Percentiles rank a stretch among this genome's conserved stretches.
Conservation (phyloP, 92 coral and sea anemone genomes). For the Siderastrea siderea region DNA sequence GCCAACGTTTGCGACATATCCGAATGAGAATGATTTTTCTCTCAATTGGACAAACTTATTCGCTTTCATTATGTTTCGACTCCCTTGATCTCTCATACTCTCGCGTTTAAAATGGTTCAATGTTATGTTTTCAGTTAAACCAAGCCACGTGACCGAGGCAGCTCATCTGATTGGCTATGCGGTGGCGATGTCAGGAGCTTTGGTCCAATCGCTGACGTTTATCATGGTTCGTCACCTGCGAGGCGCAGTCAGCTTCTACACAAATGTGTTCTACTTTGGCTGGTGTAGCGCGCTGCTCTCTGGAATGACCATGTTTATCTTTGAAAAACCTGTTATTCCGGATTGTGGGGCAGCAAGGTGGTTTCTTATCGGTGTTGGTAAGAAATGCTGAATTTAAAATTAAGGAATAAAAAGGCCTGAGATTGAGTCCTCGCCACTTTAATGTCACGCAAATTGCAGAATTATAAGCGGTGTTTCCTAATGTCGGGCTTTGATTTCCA, state of each 20-base stretch:
- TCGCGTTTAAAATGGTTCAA: not conserved
- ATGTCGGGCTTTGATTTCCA: too few relatives aligned
- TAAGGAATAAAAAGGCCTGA: too few relatives aligned
- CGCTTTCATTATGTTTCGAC: too few relatives aligned
- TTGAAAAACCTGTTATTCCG: slow-evolving; percentile 88
- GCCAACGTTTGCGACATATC: too few relatives aligned
- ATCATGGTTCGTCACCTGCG: slow-evolving; percentile 84
- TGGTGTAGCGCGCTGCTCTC: slow-evolving; percentile 89
- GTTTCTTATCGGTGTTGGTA: slow-evolving; percentile 89
- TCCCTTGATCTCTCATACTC: too few relatives aligned
- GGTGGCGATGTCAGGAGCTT: slow-evolving; percentile 82
- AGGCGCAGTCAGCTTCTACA: slow-evolving; percentile 77
- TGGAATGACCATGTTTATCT: slow-evolving; percentile 72
- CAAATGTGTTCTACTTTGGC: slow-evolving; percentile 89
- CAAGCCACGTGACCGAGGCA: slow-evolving; percentile 46
- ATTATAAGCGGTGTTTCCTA: too few relatives aligned
- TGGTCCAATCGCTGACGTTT: slow-evolving; percentile 87
- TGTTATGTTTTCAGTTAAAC: not conserved
- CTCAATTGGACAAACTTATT: too few relatives aligned
- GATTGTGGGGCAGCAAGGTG: slow-evolving; percentile 83
- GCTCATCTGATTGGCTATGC: slow-evolving; percentile 79
- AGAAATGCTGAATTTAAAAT: slow-evolving; percentile 1
- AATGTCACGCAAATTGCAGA: too few relatives aligned
- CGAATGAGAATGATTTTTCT: too few relatives aligned
- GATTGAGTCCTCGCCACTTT: too few relatives aligned